Evolutionary conservation across 2,888 invertebrate species (phyloP).

Genomic region (Caenorhabditis sp.): DNA sequence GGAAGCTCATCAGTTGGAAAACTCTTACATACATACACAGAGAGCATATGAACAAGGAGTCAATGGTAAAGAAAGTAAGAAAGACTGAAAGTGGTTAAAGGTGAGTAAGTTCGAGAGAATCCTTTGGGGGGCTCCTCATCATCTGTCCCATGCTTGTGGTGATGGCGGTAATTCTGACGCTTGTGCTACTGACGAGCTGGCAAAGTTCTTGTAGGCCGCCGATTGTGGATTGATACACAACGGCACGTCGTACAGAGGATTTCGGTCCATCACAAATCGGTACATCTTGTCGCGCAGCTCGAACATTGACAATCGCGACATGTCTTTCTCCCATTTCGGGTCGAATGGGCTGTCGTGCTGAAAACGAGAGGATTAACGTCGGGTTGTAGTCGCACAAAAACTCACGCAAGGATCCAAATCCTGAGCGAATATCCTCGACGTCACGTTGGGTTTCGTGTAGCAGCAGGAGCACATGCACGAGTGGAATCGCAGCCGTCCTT

Average conservation of each 20-base stretch:
- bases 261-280: slow-evolving; percentile 96
- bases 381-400: slow-evolving; percentile 6
- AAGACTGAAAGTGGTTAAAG: slow-evolving; percentile 42
- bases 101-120: slow-evolving; percentile 29
- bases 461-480: slow-evolving; percentile 99
- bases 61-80: background rate
- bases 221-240: slow-evolving; percentile 99
- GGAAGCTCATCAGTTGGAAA: slow-evolving; percentile 35
- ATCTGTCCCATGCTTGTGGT: slow-evolving; percentile 98
- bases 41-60: slow-evolving; percentile 1
- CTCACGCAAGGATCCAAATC: slow-evolving; percentile 74
- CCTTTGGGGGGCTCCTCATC: slow-evolving; percentile 22
- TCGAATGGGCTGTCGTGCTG: slow-evolving; percentile 90
- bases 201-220: slow-evolving; percentile 99
- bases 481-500: slow-evolving; percentile 97
- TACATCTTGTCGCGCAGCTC: slow-evolving; percentile 91
- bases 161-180: slow-evolving; percentile 97
- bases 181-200: slow-evolving; percentile 97
- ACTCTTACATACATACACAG: slow-evolving; percentile 29
- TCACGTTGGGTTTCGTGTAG: slow-evolving; percentile 74
- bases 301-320: slow-evolving; percentile 82
- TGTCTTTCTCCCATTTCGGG: slow-evolving; percentile 95
- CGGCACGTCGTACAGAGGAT: slow-evolving; percentile 93
- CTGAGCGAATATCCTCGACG: slow-evolving; percentile 64
- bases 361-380: background rate